phyloP scores from a whole-genome alignment of 2,113 vertebrate species.

The Microtus pennsylvanicus region DNA sequence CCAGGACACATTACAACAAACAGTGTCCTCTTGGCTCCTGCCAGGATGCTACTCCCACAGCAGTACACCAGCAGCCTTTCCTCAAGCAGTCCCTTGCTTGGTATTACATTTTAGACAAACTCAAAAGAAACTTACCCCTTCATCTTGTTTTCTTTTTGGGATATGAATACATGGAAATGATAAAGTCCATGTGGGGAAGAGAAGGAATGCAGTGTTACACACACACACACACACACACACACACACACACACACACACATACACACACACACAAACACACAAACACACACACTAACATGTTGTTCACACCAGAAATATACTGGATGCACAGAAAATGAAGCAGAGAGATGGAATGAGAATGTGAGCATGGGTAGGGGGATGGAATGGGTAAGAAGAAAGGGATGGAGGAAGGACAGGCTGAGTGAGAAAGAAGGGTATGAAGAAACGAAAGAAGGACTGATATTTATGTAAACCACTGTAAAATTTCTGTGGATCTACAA shows the following conservation, averaged over 20 bases:
- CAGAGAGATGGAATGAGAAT: background rate
- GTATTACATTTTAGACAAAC: background rate
- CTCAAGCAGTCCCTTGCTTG: too few relatives aligned
- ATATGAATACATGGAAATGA: background rate
- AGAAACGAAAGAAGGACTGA: background rate
- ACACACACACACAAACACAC: background rate
- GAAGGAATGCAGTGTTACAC: background rate
- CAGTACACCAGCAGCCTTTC: background rate
- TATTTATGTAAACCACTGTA: background rate
- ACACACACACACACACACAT: too few relatives aligned
- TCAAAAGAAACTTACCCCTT: background rate
- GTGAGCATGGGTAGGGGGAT: background rate
- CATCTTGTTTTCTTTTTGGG: background rate
- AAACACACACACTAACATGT: too few relatives aligned
- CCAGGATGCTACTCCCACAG: background rate
- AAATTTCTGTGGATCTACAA: background rate
- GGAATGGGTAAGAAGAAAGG: background rate
- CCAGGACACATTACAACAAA: background rate
- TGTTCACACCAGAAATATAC: background rate
- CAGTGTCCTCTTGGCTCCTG: background rate
- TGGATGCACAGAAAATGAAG: background rate
- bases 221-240: background rate
- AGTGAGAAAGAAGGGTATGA: background rate
- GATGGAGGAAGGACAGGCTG: background rate
- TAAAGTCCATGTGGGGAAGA: background rate